Evolutionary conservation across 1,140 invertebrate species (phyloP).

Genomic region (Copidosoma floridanum): DNA sequence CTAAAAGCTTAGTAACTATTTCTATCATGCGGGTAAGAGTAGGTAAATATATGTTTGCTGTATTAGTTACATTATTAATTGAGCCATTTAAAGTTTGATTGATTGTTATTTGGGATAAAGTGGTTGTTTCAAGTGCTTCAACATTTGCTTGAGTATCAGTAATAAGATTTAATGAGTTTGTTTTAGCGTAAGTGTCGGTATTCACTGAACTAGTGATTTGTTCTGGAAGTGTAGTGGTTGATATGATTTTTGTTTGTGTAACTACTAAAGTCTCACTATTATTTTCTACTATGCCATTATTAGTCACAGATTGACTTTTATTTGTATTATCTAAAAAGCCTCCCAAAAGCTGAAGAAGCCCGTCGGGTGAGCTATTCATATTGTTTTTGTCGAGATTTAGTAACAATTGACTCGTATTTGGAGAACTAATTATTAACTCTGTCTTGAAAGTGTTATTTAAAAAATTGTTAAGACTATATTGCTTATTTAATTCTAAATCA

Average conservation of each 20-base stretch:
- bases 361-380: slow-evolving; percentile 11
- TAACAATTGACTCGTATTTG: not conserved
- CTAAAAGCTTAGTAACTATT: not conserved
- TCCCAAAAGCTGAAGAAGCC: slow-evolving; percentile 29
- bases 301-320: slow-evolving; percentile 25
- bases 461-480: slow-evolving; percentile 9
- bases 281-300: slow-evolving; percentile 18
- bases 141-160: not conserved
- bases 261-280: slow-evolving; percentile 10
- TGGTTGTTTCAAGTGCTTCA: slow-evolving; percentile 9
- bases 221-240: slow-evolving; percentile 2
- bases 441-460: slow-evolving; percentile 16
- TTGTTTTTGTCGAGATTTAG: not conserved
- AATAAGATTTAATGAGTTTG: not conserved
- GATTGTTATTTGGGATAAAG: slow-evolving; percentile 6
- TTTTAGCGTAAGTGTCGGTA: not conserved
- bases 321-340: slow-evolving; percentile 36
- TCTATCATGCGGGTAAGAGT: slow-evolving; percentile 4
- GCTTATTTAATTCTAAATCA: not conserved
- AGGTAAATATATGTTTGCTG: not conserved
- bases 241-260: slow-evolving; percentile 5
- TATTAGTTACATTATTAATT: slow-evolving; percentile 6
- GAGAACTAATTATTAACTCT: slow-evolving; percentile 13
- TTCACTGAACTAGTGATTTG: not conserved
- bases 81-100: not conserved